phyloP scores from a whole-genome alignment of 1,140 invertebrate genomes.

The Tribolium castaneum region DNA sequence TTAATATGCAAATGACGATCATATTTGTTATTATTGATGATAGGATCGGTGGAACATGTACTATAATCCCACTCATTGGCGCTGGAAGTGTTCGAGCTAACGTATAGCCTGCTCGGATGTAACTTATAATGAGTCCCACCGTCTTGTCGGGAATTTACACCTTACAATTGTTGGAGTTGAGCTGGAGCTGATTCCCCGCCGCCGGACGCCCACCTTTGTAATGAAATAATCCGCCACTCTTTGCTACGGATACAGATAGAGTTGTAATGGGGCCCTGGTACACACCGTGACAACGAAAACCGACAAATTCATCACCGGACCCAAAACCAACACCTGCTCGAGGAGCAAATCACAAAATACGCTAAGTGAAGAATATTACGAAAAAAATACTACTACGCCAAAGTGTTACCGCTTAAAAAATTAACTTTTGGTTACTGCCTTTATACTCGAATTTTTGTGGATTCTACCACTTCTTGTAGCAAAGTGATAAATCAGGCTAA shows the following conservation, averaged over 20 bases:
- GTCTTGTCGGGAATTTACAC: constrained; percentile 60
- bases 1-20: constrained; percentile 56
- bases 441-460: too few relatives aligned
- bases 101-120: constrained; percentile 54
- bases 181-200: constrained; percentile 54
- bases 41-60: constrained; percentile 56
- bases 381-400: too few relatives aligned
- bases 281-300: constrained; percentile 44
- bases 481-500: too few relatives aligned
- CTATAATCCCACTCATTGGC: constrained; percentile 57
- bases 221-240: constrained; percentile 63
- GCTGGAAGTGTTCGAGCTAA: constrained; percentile 53
- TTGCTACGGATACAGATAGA: constrained; percentile 57
- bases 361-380: too few relatives aligned
- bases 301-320: neutral
- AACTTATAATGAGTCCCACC: constrained; percentile 56
- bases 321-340: too few relatives aligned
- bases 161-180: constrained; percentile 57
- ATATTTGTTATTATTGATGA: constrained; percentile 62
- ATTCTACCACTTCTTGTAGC: too few relatives aligned
- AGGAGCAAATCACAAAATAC: too few relatives aligned
- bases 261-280: constrained; percentile 59
- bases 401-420: too few relatives aligned
- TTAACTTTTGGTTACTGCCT: too few relatives aligned
- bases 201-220: constrained; percentile 60